Evolutionary conservation across 2,113 vertebrate species (phyloP).

Genomic region (Lepus europaeus): DNA sequence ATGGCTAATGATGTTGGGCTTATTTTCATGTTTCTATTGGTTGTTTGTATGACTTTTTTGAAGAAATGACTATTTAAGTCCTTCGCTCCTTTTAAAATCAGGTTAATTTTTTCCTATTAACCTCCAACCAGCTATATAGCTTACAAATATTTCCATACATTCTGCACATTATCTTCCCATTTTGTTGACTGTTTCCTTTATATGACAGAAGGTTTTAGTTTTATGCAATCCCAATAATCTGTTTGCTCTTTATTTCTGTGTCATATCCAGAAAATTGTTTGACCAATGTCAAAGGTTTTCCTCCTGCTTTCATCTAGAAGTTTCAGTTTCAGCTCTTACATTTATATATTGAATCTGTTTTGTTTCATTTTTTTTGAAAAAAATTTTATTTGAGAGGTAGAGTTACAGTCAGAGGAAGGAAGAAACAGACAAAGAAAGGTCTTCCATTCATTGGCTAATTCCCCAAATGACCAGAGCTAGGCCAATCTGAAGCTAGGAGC

Average conservation of each 20-base stretch:
- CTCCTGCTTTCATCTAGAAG: not conserved
- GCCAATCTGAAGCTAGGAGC: too few relatives aligned
- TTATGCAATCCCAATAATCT: not conserved
- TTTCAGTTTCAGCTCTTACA: not conserved
- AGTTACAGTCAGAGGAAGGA: too few relatives aligned
- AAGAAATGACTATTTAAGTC: too few relatives aligned
- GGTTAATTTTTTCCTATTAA: not conserved
- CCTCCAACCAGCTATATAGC: not conserved
- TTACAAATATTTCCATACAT: not conserved
- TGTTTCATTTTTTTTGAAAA: too few relatives aligned
- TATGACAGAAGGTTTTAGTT: not conserved
- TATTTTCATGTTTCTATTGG: not conserved
- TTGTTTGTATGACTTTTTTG: too few relatives aligned
- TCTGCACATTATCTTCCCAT: not conserved
- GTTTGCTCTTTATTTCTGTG: not conserved
- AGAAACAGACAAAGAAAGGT: too few relatives aligned
- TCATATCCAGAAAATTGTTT: not conserved
- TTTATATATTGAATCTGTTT: not conserved
- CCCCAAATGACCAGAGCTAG: too few relatives aligned
- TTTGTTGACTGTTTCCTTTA: not conserved
- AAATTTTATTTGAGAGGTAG: too few relatives aligned
- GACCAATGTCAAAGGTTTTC: not conserved
- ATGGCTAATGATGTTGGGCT: not conserved
- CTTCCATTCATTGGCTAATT: too few relatives aligned
- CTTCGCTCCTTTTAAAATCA: not conserved